Percentiles rank a stretch among this genome's conserved stretches.
Conservation (phyloP, 2,888 invertebrate genomes). For the Fragum whitleyi region DNA sequence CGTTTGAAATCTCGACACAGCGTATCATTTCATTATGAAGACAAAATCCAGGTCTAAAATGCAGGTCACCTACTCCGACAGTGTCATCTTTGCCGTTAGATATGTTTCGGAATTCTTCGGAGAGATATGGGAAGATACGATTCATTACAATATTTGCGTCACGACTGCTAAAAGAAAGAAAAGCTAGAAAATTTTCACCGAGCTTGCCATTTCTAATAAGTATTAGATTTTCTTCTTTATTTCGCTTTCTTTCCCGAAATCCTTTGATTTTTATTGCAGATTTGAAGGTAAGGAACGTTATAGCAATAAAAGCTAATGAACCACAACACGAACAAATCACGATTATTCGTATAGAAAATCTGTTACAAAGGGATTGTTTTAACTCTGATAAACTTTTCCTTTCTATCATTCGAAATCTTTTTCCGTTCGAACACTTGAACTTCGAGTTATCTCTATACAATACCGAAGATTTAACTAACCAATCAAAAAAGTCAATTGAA, state of each 20-base stretch:
- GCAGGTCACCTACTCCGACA: conserved; percentile 5
- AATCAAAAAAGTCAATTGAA: background rate
- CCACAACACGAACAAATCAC: background rate
- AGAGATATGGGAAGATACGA: background rate
- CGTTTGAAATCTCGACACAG: conserved; percentile 13
- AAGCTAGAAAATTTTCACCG: background rate
- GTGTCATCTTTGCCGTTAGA: background rate
- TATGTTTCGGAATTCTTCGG: background rate
- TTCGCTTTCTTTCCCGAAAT: background rate
- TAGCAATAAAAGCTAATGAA: no score
- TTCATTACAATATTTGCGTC: conserved; percentile 8
- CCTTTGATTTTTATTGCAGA: background rate
- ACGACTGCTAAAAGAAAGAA: conserved; percentile 3
- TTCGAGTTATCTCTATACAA: background rate
- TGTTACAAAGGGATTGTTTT: no score
- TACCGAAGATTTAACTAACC: background rate
- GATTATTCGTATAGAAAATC: no score
- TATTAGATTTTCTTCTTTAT: background rate
- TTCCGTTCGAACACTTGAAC: background rate
- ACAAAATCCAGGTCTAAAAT: conserved; percentile 10
- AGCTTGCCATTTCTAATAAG: background rate
- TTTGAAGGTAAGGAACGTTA: background rate
- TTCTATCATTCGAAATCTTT: background rate
- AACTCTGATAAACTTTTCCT: background rate
- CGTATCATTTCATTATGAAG: conserved; percentile 14